phyloP scores from a whole-genome alignment of 2,113 vertebrate species.

The Opisthocomus hoazin region DNA sequence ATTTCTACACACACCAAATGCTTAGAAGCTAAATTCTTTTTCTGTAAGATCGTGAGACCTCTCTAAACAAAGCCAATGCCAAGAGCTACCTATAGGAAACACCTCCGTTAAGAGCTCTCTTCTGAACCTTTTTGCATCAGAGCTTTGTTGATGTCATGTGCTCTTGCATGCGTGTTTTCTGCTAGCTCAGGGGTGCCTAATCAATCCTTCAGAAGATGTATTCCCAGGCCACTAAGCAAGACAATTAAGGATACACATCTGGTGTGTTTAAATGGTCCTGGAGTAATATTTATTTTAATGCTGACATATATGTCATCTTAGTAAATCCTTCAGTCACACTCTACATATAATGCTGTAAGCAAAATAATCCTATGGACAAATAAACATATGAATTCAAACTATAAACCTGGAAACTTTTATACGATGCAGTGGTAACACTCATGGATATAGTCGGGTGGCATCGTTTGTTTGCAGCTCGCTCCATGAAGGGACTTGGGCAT shows the following conservation, averaged over 20 bases:
- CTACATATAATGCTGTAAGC: not conserved
- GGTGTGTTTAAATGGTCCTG: not conserved
- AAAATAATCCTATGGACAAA: not conserved
- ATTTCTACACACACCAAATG: constrained; percentile 17
- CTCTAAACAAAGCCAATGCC: not conserved
- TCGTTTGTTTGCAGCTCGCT: not conserved
- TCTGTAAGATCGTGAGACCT: not conserved
- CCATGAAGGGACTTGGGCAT: not conserved
- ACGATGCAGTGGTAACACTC: not conserved
- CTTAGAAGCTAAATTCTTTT: constrained; percentile 8
- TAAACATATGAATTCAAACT: not conserved
- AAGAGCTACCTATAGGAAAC: not conserved
- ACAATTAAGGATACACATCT: not conserved
- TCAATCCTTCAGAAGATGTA: not conserved
- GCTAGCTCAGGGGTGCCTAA: not conserved
- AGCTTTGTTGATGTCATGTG: not conserved
- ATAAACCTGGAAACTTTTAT: not conserved
- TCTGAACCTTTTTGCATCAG: not conserved
- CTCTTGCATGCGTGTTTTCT: not conserved
- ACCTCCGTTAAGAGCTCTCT: not conserved
- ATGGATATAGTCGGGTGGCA: not conserved
- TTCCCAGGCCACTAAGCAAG: not conserved
- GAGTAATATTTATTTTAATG: not conserved
- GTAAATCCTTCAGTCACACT: not conserved
- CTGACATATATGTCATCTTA: not conserved